phyloP scores from a whole-genome alignment of 2,113 vertebrate species.

The Cyprinus carpio region DNA sequence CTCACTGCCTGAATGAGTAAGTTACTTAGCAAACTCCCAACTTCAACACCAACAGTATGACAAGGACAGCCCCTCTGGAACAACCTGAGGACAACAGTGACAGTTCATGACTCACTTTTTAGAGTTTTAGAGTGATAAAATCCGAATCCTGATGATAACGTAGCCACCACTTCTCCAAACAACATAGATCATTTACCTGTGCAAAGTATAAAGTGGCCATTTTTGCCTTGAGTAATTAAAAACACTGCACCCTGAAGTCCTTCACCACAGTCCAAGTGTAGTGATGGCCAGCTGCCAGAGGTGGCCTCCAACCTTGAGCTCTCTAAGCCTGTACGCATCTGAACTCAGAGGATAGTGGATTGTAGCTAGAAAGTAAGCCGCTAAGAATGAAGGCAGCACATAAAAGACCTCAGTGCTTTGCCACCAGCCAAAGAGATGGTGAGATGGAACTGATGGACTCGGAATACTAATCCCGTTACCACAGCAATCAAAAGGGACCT shows the following conservation, averaged over 20 bases:
- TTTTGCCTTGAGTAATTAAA: slow-evolving; percentile 36
- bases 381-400: slow-evolving; percentile 51
- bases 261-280: slow-evolving; percentile 28
- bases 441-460: slow-evolving; percentile 53
- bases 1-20: not conserved
- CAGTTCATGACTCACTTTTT: not conserved
- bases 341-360: slow-evolving; percentile 43
- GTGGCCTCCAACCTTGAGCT: slow-evolving; percentile 39
- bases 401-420: slow-evolving; percentile 59
- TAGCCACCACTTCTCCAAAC: not conserved
- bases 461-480: slow-evolving; percentile 63
- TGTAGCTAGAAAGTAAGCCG: slow-evolving; percentile 19
- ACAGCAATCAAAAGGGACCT: slow-evolving; percentile 56
- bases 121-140: not conserved
- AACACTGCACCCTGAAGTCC: slow-evolving; percentile 39
- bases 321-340: slow-evolving; percentile 49
- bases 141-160: not conserved
- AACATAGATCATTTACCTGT: slow-evolving; percentile 8
- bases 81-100: not conserved
- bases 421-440: slow-evolving; percentile 53
- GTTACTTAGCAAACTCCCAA: not conserved
- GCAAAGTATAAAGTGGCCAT: slow-evolving; percentile 7
- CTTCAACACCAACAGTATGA: not conserved
- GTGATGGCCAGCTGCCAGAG: slow-evolving; percentile 42
- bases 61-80: not conserved